Evolutionary conservation across 2,113 vertebrate species (phyloP).

Genomic region (Cromileptes altivelis): DNA sequence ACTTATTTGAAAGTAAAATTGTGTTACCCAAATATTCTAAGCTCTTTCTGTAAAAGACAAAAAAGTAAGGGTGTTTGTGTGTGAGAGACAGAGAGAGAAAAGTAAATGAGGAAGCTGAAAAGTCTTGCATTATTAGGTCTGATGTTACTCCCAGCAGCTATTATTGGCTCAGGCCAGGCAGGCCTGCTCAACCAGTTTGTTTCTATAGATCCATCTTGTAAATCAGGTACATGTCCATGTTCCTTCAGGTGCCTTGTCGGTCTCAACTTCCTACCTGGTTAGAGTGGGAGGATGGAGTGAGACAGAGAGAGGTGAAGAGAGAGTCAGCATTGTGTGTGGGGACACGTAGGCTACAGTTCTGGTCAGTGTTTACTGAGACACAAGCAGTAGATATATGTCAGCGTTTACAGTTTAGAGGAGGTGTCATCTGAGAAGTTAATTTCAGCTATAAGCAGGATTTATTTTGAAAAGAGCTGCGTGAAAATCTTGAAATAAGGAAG

Average conservation of each 20-base stretch:
- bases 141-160: slow-evolving; percentile 9
- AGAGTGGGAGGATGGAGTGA: slow-evolving; percentile 11
- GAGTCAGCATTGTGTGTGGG: neutral
- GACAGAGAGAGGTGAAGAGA: neutral
- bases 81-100: neutral
- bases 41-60: neutral
- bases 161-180: slow-evolving; percentile 4
- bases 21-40: slow-evolving; percentile 1
- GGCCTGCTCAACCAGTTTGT: slow-evolving; percentile 72
- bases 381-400: neutral
- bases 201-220: slow-evolving; percentile 37
- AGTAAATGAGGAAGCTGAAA: neutral
- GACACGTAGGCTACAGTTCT: neutral
- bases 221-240: slow-evolving; percentile 41
- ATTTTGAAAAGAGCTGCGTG: neutral
- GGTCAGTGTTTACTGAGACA: neutral
- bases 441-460: neutral
- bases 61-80: neutral
- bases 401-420: neutral
- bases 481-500: slow-evolving; percentile 6
- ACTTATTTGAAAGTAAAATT: slow-evolving; percentile 30
- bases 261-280: neutral
- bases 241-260: slow-evolving; percentile 22
- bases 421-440: neutral
- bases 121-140: neutral